These are phyloP conservation scores for Odontamblyopus rebecca DNA, from an alignment of 2,797 vertebrate genomes.

Conservation along the genomic window DNA sequence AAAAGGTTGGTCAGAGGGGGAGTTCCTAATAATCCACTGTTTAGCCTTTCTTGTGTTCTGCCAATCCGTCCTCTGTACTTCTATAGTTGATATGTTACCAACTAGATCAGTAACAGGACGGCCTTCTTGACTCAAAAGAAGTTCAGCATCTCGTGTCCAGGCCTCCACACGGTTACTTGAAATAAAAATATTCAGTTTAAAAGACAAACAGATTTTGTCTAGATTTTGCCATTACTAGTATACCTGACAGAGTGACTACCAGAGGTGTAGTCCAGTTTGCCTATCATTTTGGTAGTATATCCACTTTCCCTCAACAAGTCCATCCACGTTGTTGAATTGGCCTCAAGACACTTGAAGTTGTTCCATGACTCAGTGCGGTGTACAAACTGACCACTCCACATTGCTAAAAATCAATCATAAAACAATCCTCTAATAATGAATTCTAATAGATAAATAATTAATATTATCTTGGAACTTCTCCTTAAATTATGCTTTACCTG, in stretches of 20 bases:
- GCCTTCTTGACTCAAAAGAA: conserved; percentile 91
- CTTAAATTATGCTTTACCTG: conserved; percentile 75
- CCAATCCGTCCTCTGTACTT: conserved; percentile 89
- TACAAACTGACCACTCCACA: conserved; percentile 96
- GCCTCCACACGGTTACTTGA: conserved; percentile 94
- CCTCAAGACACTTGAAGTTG: conserved; percentile 92
- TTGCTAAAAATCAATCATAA: conserved; percentile 71
- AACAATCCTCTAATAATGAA: not conserved
- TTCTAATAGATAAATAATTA: not conserved
- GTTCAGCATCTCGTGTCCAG: conserved; percentile 90
- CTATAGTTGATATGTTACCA: conserved; percentile 76
- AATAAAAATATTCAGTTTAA: conserved; percentile 7
- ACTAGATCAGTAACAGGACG: conserved; percentile 84
- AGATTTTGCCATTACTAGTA: conserved; percentile 51
- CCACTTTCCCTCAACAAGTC: conserved; percentile 84
- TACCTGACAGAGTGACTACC: conserved; percentile 92
- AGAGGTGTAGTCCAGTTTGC: conserved; percentile 92
- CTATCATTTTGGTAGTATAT: conserved; percentile 84
- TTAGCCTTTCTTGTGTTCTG: conserved; percentile 80
- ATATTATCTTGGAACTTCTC: too few species aligned
- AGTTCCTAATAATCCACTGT: conserved; percentile 82
- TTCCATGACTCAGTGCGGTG: conserved; percentile 97
- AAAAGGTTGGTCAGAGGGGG: conserved; percentile 81
- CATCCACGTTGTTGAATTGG: conserved; percentile 92
- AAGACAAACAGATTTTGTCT: not conserved